Evolutionary conservation across 1,140 invertebrate genomes (phyloP).

Genomic region (Myzus persicae): DNA sequence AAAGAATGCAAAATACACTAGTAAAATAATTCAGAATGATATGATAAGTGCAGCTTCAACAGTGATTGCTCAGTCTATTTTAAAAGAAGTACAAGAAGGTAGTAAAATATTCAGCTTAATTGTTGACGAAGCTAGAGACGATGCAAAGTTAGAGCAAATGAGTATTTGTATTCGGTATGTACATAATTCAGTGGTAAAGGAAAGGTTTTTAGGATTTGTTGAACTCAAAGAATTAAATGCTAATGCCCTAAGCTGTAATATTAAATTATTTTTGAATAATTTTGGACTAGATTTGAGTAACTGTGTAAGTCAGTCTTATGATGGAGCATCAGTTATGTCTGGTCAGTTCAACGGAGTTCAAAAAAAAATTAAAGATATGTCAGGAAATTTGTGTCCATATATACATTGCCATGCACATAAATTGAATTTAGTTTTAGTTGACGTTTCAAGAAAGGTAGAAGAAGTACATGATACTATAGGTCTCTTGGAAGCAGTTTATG

Average conservation of each 20-base stretch:
- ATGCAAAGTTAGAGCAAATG: background rate
- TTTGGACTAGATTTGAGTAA: conserved; percentile 55
- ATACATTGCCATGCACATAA: too few species aligned
- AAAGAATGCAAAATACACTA: conserved; percentile 25
- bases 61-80: background rate
- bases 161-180: conserved; percentile 13
- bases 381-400: conserved; percentile 4
- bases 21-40: conserved; percentile 18
- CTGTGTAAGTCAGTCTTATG: conserved; percentile 55
- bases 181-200: background rate
- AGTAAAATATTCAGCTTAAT: conserved; percentile 6
- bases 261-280: conserved; percentile 32
- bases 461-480: background rate
- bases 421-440: too few species aligned
- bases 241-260: background rate
- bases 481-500: background rate
- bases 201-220: conserved; percentile 28
- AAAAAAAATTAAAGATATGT: conserved; percentile 43
- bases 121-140: background rate
- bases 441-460: conserved; percentile 19
- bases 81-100: background rate
- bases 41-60: conserved; percentile 13
- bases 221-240: conserved; percentile 24
- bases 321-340: conserved; percentile 28
- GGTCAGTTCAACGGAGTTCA: conserved; percentile 22